Percentiles rank a stretch among this genome's conserved stretches.
These are phyloP conservation scores for Neomorphus geoffroyi DNA, from an alignment of 2,797 vertebrate genomes.

Conservation along the genomic window DNA sequence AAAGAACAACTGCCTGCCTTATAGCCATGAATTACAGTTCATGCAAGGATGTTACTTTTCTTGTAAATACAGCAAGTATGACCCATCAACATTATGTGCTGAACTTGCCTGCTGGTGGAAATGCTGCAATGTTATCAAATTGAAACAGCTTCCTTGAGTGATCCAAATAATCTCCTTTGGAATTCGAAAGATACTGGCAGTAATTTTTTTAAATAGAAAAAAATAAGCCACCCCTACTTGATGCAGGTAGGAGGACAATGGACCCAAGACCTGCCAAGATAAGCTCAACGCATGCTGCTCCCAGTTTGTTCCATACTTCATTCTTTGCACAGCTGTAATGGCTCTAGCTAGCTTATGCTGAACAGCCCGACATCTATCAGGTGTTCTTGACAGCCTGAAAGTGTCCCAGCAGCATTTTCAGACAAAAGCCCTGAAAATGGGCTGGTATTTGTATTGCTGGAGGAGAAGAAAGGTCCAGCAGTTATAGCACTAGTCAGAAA, in stretches of 20 bases:
- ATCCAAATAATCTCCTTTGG: background rate
- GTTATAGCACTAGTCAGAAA: background rate
- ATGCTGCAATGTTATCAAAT: background rate
- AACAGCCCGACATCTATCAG: background rate
- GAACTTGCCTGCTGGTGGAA: background rate
- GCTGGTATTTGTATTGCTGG: background rate
- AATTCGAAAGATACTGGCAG: background rate
- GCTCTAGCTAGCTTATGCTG: background rate
- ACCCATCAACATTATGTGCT: accelerated
- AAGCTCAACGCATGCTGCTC: background rate
- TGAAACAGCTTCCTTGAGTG: background rate
- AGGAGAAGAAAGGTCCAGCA: background rate
- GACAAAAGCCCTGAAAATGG: background rate
- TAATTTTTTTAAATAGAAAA: background rate
- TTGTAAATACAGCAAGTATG: background rate
- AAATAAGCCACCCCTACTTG: background rate
- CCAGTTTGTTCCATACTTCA: background rate
- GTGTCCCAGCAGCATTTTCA: background rate
- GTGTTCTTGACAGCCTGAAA: background rate
- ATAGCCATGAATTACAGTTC: accelerated
- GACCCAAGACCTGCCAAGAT: background rate
- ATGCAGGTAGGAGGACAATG: background rate
- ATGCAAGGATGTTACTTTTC: accelerated
- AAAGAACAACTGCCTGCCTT: background rate
- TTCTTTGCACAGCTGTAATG: background rate